Base-by-base conservation (phyloP, 1,140 invertebrate species). In the Drosophila pandora region DNA sequence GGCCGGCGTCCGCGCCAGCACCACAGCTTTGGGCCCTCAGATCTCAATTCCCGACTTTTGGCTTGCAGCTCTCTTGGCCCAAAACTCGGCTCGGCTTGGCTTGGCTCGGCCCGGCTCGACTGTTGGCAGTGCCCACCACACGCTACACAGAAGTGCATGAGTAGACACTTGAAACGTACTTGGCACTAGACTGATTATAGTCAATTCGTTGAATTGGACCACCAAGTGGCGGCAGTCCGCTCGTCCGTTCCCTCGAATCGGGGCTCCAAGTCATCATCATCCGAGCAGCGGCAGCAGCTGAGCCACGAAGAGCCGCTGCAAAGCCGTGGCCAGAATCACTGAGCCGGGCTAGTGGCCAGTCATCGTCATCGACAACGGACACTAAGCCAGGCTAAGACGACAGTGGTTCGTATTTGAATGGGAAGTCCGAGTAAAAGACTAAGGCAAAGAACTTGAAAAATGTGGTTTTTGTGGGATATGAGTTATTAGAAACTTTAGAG, bases 151-250 rank as follows among this genome's bases (percentile, higher is more conserved):
- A 71, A 87, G 83, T 88, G 82, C 78, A 79, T 88, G 82, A 87
- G 83, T 82, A 87, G 82, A 76, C 82, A 87, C 83, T 87, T 87
- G 76, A 87, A 88, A 88, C 73, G 83, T 88, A 88, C 83, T 88
- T 89, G 83, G 79, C 82, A 88, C 82, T 87, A 87, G 82, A 89
- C 83, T 88, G 83, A 88, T 88, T 88, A 88, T 88, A 88, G 84
- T 88, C 83, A 88, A 88, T 88, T 88, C 83, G 83, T 79, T 88
- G 83, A 88, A 88, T 88, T 88, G 83, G 83, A 88, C 83, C 83
- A 88, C 83, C 83, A 79, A 87, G 82, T 88, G 82, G 62, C 67
- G 55, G 64, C 74, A 34, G 41, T 64, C 50, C 30, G 52, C 30
- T 22, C 41, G 41, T 69, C 48, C n/a, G 23, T 70, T 70, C 64